Base-by-base conservation (phyloP, 2,113 vertebrate species). In the Solea solea region DNA sequence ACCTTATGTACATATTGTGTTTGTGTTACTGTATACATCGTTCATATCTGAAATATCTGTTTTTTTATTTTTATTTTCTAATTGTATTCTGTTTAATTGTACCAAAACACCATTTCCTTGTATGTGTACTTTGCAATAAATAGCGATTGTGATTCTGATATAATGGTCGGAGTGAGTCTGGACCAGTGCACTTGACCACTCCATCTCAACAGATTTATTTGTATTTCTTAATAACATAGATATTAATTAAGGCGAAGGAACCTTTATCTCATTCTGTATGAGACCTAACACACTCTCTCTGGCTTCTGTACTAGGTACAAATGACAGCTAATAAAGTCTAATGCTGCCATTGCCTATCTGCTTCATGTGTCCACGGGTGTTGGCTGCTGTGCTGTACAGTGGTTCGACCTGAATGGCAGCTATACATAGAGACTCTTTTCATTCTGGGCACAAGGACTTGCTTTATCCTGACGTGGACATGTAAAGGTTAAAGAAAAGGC, bases 391-490 rank as follows among this genome's bases (percentile, higher is more conserved):
- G 46, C 58, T 39, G 61, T 70, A n/a, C 3, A 15, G 16, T 5
- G 60, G 72, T 76, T 60, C 15, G 21, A 49, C 72, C 60, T 70
- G 72, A 75, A 39, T 71, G 57, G 67, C 74, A 72, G 51, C 46
- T 40, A 5, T 41, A 2, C 21, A 84, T 53, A 88, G 39, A 72
- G 39, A 21, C 79, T 85, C 65, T 56, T 82, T 90, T 89, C 77
- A 87, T 80, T 64, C 64, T 39, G 34, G 7, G 11, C 14, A 69
- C 53, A 65, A 48, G 61, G 42, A 48, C 13, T 5, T 53, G 58
- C 34, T 49, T 53, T 69, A 74, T 66, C 9, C 39, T 45, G 51
- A 51, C 5, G 25, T 28, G 11, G 4, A 1, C 46, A 42, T 56
- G 45, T 51, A 44, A 54, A 7, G 8, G 58, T n/a, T 28, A 64